phyloP scores from a whole-genome alignment of 2,797 vertebrate genomes.

The Gobio occitaniae region DNA sequence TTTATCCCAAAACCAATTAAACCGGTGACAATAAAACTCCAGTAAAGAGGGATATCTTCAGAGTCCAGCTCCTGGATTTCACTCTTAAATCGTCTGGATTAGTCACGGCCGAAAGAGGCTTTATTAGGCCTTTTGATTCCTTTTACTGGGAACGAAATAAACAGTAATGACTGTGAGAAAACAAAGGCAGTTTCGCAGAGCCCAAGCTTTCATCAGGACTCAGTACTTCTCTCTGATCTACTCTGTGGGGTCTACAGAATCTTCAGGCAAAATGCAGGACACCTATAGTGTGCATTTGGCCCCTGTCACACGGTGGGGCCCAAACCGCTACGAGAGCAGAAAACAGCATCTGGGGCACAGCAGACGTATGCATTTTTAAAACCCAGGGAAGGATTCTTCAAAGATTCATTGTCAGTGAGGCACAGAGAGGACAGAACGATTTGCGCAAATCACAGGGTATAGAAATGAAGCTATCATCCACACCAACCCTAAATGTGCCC shows the following conservation, averaged over 20 bases:
- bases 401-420: not conserved
- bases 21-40: conserved; percentile 64
- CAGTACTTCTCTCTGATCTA: not conserved
- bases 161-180: conserved; percentile 5
- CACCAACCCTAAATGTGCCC: not conserved
- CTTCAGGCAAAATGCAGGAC: conserved; percentile 26
- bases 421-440: not conserved
- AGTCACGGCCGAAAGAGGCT: conserved; percentile 57
- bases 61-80: conserved; percentile 71
- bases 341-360: not conserved
- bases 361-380: not conserved
- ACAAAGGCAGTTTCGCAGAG: not conserved
- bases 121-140: conserved; percentile 38
- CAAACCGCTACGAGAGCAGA: not conserved
- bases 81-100: conserved; percentile 73
- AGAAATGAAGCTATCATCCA: not conserved
- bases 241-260: conserved; percentile 10
- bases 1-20: conserved; percentile 63
- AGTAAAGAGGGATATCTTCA: conserved; percentile 67
- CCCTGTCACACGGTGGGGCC: not conserved
- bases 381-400: conserved; percentile 1
- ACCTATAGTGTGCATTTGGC: conserved; percentile 13
- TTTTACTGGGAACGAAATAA: conserved; percentile 22
- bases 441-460: not conserved
- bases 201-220: conserved; percentile 11